Percentiles rank a stretch among this genome's conserved stretches.
Evolutionary conservation across 1,140 invertebrate species (phyloP).

Genomic region (Drosophila pectinifera): DNA sequence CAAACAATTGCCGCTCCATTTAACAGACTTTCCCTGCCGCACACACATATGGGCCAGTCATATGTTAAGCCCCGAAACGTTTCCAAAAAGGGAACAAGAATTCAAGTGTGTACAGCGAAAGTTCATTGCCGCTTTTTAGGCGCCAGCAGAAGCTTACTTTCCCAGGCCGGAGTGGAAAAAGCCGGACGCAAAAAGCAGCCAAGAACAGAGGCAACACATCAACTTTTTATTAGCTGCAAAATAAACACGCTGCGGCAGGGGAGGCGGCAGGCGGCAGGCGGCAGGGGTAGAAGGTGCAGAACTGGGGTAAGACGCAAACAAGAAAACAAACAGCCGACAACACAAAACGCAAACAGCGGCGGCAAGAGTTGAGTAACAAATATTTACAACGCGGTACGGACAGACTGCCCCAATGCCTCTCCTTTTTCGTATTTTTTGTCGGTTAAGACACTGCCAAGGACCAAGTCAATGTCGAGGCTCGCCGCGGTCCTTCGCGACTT

Average conservation of each 20-base stretch:
- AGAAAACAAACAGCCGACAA: constrained; percentile 69
- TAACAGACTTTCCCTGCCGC: constrained; percentile 43
- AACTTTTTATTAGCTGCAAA: constrained; percentile 76
- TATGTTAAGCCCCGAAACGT: constrained; percentile 35
- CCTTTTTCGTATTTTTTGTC: constrained; percentile 27
- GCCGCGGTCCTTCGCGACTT: constrained; percentile 52
- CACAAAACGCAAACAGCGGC: constrained; percentile 65
- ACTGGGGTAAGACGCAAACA: constrained; percentile 41
- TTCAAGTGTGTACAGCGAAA: constrained; percentile 42
- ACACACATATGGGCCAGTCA: constrained; percentile 43
- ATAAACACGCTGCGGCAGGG: constrained; percentile 50
- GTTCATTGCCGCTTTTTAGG: constrained; percentile 64
- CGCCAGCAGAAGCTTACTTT: constrained; percentile 48
- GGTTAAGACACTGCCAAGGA: constrained; percentile 62
- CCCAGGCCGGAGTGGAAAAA: constrained; percentile 16
- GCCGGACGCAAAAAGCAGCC: constrained; percentile 19
- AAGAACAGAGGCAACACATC: constrained; percentile 57
- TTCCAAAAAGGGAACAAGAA: constrained; percentile 23
- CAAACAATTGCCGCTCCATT: constrained; percentile 58
- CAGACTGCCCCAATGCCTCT: constrained; percentile 16
- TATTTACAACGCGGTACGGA: constrained; percentile 66
- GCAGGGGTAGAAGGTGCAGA: neutral
- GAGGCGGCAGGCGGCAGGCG: too few species aligned
- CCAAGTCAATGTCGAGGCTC: constrained; percentile 59
- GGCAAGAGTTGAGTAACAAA: constrained; percentile 80